Evolutionary conservation across 2,113 vertebrate species (phyloP).

Genomic region (Ellobius talpinus): DNA sequence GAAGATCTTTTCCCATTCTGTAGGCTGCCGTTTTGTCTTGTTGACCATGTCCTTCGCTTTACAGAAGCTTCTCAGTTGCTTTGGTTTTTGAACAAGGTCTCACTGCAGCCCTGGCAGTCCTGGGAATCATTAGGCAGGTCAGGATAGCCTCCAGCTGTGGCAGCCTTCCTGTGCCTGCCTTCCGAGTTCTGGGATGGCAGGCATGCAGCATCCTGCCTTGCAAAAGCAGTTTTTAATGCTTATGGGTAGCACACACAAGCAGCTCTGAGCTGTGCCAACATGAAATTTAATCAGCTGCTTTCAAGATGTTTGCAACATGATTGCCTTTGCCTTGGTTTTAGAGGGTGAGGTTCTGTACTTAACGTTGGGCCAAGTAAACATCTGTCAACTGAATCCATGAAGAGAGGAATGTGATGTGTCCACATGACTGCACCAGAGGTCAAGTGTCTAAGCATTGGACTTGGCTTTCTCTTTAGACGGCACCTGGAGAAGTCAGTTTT

Average conservation of each 20-base stretch:
- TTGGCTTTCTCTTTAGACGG: neutral
- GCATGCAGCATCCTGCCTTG: fast-evolving
- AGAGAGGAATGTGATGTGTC: neutral
- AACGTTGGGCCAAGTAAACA: neutral
- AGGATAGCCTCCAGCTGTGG: neutral
- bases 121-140: neutral
- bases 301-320: neutral
- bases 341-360: fast-evolving
- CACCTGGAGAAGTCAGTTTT: neutral
- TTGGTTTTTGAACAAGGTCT: neutral
- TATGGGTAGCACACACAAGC: too few species aligned
- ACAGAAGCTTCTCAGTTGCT: neutral
- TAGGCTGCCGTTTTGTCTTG: too few species aligned
- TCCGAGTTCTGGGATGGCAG: neutral
- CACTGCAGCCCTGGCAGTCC: neutral
- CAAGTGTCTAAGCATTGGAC: neutral
- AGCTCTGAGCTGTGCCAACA: neutral
- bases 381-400: neutral
- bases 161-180: neutral
- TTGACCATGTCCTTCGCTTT: too few species aligned
- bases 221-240: neutral
- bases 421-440: neutral
- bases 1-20: too few species aligned
- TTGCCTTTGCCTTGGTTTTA: neutral
- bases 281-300: neutral